Percentiles rank a stretch among this genome's conserved stretches.
Evolutionary conservation across 1,140 invertebrate species (phyloP).

Genomic region (Diachasmimorpha longicaudata): DNA sequence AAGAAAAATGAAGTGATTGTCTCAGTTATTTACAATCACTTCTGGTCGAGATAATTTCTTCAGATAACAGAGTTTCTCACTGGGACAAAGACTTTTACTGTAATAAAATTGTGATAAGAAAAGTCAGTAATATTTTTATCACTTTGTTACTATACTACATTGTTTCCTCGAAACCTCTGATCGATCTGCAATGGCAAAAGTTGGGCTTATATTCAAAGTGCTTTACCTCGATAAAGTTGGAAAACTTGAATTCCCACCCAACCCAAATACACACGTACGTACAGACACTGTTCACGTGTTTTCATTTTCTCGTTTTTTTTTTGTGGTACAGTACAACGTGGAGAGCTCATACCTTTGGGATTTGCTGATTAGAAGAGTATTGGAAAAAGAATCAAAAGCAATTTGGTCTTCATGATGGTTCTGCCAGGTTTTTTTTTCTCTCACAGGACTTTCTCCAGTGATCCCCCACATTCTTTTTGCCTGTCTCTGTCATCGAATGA

Average conservation of each 20-base stretch:
- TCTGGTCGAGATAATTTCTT: too few species aligned
- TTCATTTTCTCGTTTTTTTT: neutral
- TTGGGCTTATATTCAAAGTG: neutral
- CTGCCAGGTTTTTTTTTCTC: neutral
- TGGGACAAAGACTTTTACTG: too few species aligned
- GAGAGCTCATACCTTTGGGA: neutral
- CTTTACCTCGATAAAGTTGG: neutral
- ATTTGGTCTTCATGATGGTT: slow-evolving; percentile 7
- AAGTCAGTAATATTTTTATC: neutral
- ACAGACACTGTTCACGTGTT: neutral
- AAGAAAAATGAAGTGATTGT: too few species aligned
- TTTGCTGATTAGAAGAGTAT: slow-evolving; percentile 19
- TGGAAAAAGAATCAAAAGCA: slow-evolving; percentile 16
- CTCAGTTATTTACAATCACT: too few species aligned
- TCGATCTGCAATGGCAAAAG: neutral
- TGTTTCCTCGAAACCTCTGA: neutral
- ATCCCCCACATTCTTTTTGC: neutral
- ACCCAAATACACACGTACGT: neutral
- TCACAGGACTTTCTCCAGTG: neutral
- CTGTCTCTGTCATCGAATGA: neutral
- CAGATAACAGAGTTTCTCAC: too few species aligned
- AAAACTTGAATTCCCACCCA: neutral
- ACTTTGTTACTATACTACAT: neutral
- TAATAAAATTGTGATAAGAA: too few species aligned
- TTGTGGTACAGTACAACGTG: neutral